These are phyloP conservation scores for Dynastes maya DNA, from an alignment of 2,888 invertebrate species.

Conservation along the genomic window DNA sequence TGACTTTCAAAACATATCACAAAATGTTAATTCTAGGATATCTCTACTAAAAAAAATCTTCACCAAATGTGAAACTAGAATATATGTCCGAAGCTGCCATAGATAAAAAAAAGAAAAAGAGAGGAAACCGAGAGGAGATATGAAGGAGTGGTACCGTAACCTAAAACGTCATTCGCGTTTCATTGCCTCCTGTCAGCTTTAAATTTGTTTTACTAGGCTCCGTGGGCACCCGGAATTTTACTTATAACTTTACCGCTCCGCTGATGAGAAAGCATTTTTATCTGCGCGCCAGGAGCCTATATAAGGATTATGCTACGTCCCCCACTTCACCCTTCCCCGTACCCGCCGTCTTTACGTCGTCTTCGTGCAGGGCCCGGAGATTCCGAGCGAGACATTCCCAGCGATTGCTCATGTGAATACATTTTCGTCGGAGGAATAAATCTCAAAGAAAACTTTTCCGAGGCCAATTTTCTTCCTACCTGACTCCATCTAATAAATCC, in stretches of 20 bases:
- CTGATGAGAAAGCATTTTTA: constrained; percentile 59
- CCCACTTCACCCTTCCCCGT: not conserved
- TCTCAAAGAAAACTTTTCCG: constrained; percentile 43
- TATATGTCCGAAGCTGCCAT: no score
- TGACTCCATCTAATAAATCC: constrained; percentile 44
- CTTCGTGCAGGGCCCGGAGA: not conserved
- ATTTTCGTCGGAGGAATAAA: constrained; percentile 36
- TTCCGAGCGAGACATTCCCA: constrained; percentile 33
- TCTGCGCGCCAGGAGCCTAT: constrained; percentile 44
- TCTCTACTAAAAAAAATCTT: no score
- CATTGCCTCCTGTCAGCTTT: constrained; percentile 60
- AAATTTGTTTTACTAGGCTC: constrained; percentile 58
- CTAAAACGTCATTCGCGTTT: constrained; percentile 56
- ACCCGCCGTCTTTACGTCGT: not conserved
- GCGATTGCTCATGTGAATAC: constrained; percentile 48
- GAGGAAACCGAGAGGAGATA: no score
- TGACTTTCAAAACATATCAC: no score
- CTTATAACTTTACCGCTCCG: constrained; percentile 57
- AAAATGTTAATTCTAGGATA: no score
- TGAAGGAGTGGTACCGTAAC: not conserved
- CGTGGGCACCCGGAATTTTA: constrained; percentile 58
- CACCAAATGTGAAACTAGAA: no score
- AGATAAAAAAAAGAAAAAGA: no score
- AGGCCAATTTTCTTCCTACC: constrained; percentile 44
- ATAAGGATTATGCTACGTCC: constrained; percentile 28